These are phyloP conservation scores for Kryptopterus vitreolus DNA, from an alignment of 2,797 vertebrate species.

Conservation along the genomic window DNA sequence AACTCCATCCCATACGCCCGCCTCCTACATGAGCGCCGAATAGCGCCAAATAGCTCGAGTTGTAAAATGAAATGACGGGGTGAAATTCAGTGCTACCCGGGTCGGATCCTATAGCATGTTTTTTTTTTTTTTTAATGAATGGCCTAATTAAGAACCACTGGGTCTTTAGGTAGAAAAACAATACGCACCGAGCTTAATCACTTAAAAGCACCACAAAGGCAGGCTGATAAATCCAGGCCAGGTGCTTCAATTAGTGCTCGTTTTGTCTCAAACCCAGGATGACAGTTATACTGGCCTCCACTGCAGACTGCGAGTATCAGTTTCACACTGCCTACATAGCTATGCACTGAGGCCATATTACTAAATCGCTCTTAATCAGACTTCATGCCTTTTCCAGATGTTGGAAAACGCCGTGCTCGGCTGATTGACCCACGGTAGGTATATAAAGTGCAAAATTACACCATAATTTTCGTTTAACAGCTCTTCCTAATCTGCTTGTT, in stretches of 20 bases:
- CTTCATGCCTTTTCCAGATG: conserved; percentile 15
- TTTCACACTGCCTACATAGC: conserved; percentile 16
- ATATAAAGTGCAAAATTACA: conserved; percentile 26
- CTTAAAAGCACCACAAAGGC: not conserved
- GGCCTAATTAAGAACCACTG: not conserved
- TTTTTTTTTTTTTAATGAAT: not conserved
- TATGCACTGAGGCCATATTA: conserved; percentile 14
- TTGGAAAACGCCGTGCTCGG: not conserved
- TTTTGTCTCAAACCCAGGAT: not conserved
- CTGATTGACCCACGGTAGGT: not conserved
- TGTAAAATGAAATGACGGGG: not conserved
- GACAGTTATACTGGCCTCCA: conserved; percentile 21
- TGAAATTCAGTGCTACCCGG: not conserved
- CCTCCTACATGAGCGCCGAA: not conserved
- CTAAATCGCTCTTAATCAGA: conserved; percentile 16
- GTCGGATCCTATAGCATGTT: too few relatives aligned
- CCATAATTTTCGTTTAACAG: conserved; percentile 10
- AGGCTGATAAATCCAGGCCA: conserved; percentile 8
- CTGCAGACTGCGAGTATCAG: conserved; percentile 20
- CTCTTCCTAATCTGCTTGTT: conserved; percentile 22
- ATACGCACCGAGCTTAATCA: conserved; percentile 1
- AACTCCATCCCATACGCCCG: not conserved
- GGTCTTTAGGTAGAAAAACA: not conserved
- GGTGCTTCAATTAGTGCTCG: conserved; percentile 21
- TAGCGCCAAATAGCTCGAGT: too few relatives aligned